A percentile compares a stretch with the other conserved stretches of the same genome.
These are phyloP conservation scores for Chrosomus eos DNA, from an alignment of 2,797 vertebrate genomes.

Conservation along the genomic window DNA sequence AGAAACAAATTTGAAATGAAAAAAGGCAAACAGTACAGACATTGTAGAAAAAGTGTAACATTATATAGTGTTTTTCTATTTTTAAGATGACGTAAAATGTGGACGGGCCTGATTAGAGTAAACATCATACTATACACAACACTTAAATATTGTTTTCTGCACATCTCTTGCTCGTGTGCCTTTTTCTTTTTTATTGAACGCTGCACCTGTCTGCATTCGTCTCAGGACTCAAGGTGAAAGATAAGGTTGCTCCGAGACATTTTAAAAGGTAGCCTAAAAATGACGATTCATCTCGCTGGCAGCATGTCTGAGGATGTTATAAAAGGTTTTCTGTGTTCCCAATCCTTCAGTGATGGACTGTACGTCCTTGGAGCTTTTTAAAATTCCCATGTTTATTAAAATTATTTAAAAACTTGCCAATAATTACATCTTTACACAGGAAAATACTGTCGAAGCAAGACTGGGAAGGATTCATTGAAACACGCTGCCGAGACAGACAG, in stretches of 20 bases:
- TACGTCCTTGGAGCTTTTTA: slow-evolving; percentile 47
- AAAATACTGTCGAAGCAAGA: slow-evolving; percentile 6
- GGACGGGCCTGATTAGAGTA: not conserved
- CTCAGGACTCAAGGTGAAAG: slow-evolving; percentile 62
- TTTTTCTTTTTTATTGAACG: slow-evolving; percentile 27
- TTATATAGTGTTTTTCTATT: not conserved
- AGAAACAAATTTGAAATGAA: slow-evolving; percentile 23
- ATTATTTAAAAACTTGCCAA: slow-evolving; percentile 51
- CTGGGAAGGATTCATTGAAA: slow-evolving; percentile 9
- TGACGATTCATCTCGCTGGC: slow-evolving; percentile 63
- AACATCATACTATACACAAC: not conserved
- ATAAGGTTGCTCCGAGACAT: slow-evolving; percentile 61
- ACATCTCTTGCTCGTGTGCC: not conserved
- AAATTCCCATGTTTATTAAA: slow-evolving; percentile 58
- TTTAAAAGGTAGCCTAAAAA: slow-evolving; percentile 63
- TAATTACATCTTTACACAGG: slow-evolving; percentile 35
- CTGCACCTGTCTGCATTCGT: slow-evolving; percentile 61
- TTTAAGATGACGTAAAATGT: slow-evolving; percentile 10
- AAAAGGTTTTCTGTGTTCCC: slow-evolving; percentile 62
- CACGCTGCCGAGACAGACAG: slow-evolving; percentile 9
- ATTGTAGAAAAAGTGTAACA: slow-evolving; percentile 7
- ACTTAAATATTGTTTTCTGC: not conserved
- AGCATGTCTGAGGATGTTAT: slow-evolving; percentile 56
- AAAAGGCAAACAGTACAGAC: not conserved
- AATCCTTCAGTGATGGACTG: slow-evolving; percentile 56